Percentiles rank a stretch among this genome's conserved stretches.
These are phyloP conservation scores for Ornithoptera priamus DNA, from an alignment of 2,888 invertebrate species.

Conservation along the genomic window DNA sequence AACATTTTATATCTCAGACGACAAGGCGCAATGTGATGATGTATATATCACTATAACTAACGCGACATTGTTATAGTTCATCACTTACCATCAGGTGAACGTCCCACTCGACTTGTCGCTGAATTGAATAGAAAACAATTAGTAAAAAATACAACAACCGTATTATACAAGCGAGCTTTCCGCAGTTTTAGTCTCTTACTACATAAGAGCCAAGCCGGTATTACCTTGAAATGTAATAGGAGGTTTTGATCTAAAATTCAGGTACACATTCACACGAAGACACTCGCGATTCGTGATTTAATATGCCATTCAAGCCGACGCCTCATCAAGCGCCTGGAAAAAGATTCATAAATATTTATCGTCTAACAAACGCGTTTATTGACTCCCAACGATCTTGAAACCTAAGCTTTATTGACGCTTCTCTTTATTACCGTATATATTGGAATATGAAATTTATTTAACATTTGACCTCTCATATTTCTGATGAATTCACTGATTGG, in stretches of 20 bases:
- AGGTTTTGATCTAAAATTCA: not conserved
- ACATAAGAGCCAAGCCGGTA: not conserved
- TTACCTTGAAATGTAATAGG: not conserved
- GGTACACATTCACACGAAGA: constrained; percentile 2
- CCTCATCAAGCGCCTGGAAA: constrained; percentile 24
- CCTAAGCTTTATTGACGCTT: constrained; percentile 26
- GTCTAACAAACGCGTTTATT: constrained; percentile 28
- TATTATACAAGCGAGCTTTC: not conserved
- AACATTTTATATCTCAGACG: too few relatives aligned
- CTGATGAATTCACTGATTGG: not conserved
- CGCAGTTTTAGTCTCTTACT: not conserved
- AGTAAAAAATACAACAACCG: too few relatives aligned
- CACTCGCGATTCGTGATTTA: constrained; percentile 22
- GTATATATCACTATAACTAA: too few relatives aligned
- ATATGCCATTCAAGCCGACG: constrained; percentile 24
- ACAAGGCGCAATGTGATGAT: too few relatives aligned
- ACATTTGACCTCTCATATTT: not conserved
- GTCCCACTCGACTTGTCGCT: too few relatives aligned
- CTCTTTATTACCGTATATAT: constrained; percentile 10
- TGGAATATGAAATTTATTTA: constrained; percentile 1
- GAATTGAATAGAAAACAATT: too few relatives aligned
- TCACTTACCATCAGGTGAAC: too few relatives aligned
- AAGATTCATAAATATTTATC: constrained; percentile 30
- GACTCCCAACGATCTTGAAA: constrained; percentile 24
- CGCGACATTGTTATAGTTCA: too few relatives aligned